These are phyloP conservation scores for Drosophila ohnishii DNA, from an alignment of 1,140 invertebrate species.

Conservation along the genomic window DNA sequence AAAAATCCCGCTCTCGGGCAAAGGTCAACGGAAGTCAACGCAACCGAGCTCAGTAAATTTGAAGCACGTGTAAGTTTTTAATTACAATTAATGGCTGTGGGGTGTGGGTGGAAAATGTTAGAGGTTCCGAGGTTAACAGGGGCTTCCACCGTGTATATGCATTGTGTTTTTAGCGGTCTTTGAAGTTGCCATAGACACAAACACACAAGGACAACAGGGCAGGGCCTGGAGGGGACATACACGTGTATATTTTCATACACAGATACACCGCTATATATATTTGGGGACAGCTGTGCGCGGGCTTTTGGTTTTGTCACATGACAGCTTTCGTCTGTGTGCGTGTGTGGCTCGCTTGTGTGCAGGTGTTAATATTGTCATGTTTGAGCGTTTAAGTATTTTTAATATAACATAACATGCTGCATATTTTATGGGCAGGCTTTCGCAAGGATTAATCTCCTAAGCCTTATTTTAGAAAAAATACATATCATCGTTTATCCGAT, in stretches of 20 bases:
- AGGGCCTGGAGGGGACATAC: background rate
- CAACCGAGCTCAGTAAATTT: constrained; percentile 46
- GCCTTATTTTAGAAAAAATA: constrained; percentile 12
- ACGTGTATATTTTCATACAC: background rate
- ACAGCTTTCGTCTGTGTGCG: constrained; percentile 22
- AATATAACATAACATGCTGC: constrained; percentile 55
- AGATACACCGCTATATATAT: constrained; percentile 1
- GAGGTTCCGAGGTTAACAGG: constrained; percentile 6
- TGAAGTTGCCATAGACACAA: constrained; percentile 49
- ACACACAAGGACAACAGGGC: constrained; percentile 15
- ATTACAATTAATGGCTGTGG: constrained; percentile 64
- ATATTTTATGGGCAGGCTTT: constrained; percentile 54
- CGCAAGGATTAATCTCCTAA: constrained; percentile 1
- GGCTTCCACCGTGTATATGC: constrained; percentile 5
- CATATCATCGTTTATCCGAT: constrained; percentile 12
- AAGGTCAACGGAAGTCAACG: constrained; percentile 54
- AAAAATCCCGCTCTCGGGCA: constrained; percentile 20
- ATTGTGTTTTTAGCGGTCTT: constrained; percentile 52
- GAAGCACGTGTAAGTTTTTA: constrained; percentile 76
- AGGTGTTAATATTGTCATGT: constrained; percentile 64
- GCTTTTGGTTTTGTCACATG: constrained; percentile 42
- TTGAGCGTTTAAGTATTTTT: constrained; percentile 66
- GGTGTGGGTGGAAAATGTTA: background rate
- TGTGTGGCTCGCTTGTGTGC: constrained; percentile 17
- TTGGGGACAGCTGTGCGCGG: constrained; percentile 18